Conservation (phyloP, 2,797 vertebrate genomes). For the Buceros bicornis region DNA sequence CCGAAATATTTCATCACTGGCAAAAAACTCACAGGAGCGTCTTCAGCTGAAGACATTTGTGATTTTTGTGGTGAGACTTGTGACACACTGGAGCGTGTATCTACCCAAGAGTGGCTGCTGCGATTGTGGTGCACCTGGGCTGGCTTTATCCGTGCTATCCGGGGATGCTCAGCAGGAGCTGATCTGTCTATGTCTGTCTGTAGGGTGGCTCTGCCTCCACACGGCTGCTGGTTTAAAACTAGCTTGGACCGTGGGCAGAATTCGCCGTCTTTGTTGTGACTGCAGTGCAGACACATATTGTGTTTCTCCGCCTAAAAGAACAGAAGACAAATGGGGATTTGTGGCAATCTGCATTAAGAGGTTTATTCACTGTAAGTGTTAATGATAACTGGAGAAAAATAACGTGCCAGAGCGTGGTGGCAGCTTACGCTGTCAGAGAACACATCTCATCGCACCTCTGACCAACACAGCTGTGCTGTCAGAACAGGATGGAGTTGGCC, state of each 20-base stretch:
- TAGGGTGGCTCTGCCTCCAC: slow-evolving; percentile 17
- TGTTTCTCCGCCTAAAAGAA: slow-evolving; percentile 49
- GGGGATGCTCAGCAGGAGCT: not conserved
- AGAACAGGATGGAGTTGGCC: slow-evolving; percentile 4
- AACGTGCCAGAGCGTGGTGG: slow-evolving; percentile 39
- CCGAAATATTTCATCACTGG: not conserved
- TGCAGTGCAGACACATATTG: slow-evolving; percentile 36
- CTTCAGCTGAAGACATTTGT: not conserved
- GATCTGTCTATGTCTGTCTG: not conserved
- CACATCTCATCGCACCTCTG: slow-evolving; percentile 51
- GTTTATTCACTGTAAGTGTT: slow-evolving; percentile 53
- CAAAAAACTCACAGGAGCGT: not conserved
- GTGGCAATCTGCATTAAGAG: slow-evolving; percentile 25
- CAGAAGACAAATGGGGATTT: slow-evolving; percentile 52
- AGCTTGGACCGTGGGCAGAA: slow-evolving; percentile 48
- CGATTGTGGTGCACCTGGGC: not conserved
- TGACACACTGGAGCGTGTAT: not conserved
- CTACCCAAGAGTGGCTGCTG: not conserved
- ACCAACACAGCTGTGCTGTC: slow-evolving; percentile 58
- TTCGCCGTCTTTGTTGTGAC: slow-evolving; percentile 64
- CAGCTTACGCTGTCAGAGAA: slow-evolving; percentile 54
- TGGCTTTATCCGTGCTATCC: not conserved
- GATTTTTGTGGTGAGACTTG: not conserved
- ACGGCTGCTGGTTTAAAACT: slow-evolving; percentile 44
- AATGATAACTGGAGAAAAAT: slow-evolving; percentile 56